These are phyloP conservation scores for Oreochromis niloticus DNA, from an alignment of 2,113 vertebrate species.

Conservation along the genomic window DNA sequence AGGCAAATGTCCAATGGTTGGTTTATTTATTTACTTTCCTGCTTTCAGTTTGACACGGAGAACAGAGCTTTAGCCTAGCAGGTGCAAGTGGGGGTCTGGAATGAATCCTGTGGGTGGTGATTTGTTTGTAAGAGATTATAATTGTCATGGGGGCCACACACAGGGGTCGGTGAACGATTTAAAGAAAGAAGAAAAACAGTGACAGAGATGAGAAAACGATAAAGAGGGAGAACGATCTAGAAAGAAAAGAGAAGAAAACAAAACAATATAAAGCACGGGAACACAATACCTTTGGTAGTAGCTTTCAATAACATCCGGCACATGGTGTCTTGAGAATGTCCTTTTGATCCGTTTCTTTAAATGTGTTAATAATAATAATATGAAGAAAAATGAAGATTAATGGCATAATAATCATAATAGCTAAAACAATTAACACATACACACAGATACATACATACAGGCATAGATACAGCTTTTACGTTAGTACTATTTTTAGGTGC, in stretches of 20 bases:
- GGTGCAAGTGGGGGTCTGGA: conserved; percentile 66
- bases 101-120: conserved; percentile 53
- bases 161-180: not conserved
- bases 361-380: conserved; percentile 30
- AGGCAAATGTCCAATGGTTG: conserved; percentile 48
- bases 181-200: not conserved
- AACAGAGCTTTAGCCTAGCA: conserved; percentile 54
- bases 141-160: conserved; percentile 50
- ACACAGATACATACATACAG: not conserved
- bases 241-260: not conserved
- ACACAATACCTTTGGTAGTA: conserved; percentile 86
- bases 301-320: conserved; percentile 79
- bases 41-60: conserved; percentile 20
- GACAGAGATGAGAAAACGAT: not conserved
- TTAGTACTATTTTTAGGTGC: not conserved
- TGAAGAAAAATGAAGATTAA: not conserved
- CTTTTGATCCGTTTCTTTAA: conserved; percentile 92
- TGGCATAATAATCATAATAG: not conserved
- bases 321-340: conserved; percentile 84
- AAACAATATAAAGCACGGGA: not conserved
- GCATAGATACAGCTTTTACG: not conserved
- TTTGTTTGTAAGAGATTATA: conserved; percentile 69
- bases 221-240: not conserved
- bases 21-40: conserved; percentile 34
- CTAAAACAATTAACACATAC: not conserved